These are phyloP conservation scores for Amorpha juglandis DNA, from an alignment of 2,888 invertebrate species.

Conservation along the genomic window DNA sequence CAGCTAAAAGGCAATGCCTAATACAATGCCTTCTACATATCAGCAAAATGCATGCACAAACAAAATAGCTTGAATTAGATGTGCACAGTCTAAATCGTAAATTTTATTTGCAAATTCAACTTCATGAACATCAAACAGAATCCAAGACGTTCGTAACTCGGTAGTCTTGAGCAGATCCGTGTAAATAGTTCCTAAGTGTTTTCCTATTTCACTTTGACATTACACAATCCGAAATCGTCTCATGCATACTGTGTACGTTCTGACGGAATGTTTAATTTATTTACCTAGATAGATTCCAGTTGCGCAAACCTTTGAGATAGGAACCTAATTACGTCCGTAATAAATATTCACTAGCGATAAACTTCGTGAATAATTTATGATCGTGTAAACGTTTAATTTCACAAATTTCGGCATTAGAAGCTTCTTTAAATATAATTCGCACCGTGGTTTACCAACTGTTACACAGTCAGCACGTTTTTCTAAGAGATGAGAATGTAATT, in stretches of 20 bases:
- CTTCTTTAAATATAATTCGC: conserved; percentile 33
- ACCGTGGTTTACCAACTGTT: conserved; percentile 17
- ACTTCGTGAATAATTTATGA: conserved; percentile 74
- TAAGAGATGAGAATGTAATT: not conserved
- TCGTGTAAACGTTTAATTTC: conserved; percentile 72
- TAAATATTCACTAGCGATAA: conserved; percentile 79
- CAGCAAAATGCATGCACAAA: conserved; percentile 26
- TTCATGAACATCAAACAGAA: conserved; percentile 35
- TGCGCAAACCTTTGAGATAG: conserved; percentile 66
- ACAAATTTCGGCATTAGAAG: conserved; percentile 49
- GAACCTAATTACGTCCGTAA: conserved; percentile 74
- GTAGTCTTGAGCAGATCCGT: conserved; percentile 42
- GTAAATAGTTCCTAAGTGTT: conserved; percentile 56
- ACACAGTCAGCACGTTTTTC: not conserved
- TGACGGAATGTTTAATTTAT: conserved; percentile 67
- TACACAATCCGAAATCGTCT: conserved; percentile 48
- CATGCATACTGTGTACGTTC: conserved; percentile 46
- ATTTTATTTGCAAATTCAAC: conserved; percentile 27
- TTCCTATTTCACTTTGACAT: conserved; percentile 57
- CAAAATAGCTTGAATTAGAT: conserved; percentile 27
- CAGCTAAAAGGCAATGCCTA: not conserved
- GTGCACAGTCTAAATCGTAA: conserved; percentile 26
- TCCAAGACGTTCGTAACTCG: conserved; percentile 36
- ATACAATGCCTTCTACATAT: conserved; percentile 21
- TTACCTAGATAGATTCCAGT: conserved; percentile 56